phyloP scores from a whole-genome alignment of 2,113 vertebrate species.

The Cyprinus carpio region DNA sequence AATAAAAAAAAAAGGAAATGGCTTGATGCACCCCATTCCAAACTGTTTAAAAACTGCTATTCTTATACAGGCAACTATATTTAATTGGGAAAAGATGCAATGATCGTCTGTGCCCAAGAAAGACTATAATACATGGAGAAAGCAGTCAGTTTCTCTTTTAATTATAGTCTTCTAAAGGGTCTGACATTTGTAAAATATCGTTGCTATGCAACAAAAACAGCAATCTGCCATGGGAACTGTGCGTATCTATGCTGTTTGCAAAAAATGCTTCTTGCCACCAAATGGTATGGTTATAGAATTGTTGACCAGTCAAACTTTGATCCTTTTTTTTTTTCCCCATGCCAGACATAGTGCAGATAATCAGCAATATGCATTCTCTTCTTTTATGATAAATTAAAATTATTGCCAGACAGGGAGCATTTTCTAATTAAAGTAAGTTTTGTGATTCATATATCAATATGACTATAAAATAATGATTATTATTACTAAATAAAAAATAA shows the following conservation, averaged over 20 bases:
- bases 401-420: not conserved
- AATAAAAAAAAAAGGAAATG: not conserved
- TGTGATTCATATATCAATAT: not conserved
- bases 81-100: not conserved
- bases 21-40: not conserved
- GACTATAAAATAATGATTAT: not conserved
- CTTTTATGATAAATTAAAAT: not conserved
- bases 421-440: too few relatives aligned
- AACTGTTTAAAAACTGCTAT: not conserved
- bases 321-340: not conserved
- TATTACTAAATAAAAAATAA: not conserved
- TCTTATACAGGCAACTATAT: not conserved
- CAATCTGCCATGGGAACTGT: not conserved
- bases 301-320: not conserved
- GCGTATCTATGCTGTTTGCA: not conserved
- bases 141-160: not conserved
- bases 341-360: not conserved
- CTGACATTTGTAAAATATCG: not conserved
- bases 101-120: not conserved
- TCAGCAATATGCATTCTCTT: not conserved
- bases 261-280: not conserved
- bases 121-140: not conserved
- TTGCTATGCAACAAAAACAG: conserved; percentile 11
- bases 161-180: not conserved
- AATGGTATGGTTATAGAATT: not conserved